These are phyloP conservation scores for Pantala flavescens DNA, from an alignment of 1,140 invertebrate species.

Conservation along the genomic window DNA sequence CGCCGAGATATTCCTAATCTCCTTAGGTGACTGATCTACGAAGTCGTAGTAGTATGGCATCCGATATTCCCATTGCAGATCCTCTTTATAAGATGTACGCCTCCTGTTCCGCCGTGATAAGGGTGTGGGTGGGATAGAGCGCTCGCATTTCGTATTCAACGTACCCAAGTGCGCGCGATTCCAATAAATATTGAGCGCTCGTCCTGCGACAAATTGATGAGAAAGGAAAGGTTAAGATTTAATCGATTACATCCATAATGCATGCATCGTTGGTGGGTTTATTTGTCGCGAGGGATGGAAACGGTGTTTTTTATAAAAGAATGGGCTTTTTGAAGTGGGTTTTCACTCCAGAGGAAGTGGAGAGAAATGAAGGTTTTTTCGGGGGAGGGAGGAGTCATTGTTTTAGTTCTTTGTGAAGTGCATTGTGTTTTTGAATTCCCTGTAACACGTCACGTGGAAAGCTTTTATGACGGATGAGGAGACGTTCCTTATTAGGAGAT, in stretches of 20 bases:
- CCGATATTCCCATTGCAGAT: no score
- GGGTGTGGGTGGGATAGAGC: neutral
- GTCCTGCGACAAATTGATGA: conserved; percentile 8
- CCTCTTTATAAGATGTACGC: no score
- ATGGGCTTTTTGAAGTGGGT: conserved; percentile 1
- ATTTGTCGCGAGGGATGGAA: conserved; percentile 4
- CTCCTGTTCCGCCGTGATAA: neutral
- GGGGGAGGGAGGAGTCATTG: neutral
- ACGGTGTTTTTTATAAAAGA: neutral
- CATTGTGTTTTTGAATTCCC: neutral
- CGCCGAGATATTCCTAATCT: no score
- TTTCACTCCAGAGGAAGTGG: neutral
- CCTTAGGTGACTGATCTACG: no score
- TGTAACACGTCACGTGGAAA: neutral
- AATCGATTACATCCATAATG: conserved; percentile 10
- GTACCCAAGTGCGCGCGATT: neutral
- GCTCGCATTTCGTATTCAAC: neutral
- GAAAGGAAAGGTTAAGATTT: neutral
- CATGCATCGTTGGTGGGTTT: neutral
- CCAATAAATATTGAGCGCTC: neutral
- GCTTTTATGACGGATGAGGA: neutral
- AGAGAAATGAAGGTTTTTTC: neutral
- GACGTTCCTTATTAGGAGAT: neutral
- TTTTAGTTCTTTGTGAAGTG: neutral
- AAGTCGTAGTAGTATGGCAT: no score